Conservation (phyloP, 2,797 vertebrate genomes). For the Thripadectes ignobilis region DNA sequence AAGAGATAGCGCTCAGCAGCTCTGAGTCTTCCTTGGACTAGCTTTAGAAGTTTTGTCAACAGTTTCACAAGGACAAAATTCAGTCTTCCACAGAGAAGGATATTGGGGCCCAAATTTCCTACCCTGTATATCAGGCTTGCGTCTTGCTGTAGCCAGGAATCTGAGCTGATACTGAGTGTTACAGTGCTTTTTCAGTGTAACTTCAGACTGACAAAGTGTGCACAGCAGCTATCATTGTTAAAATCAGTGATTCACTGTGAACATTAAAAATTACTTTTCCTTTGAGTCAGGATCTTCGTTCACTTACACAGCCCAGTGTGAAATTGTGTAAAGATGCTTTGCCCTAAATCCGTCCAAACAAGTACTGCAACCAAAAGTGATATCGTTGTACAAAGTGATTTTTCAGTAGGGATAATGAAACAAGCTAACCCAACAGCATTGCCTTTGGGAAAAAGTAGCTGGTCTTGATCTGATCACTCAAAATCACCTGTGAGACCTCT, state of each 20-base stretch:
- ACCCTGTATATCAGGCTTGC: neutral
- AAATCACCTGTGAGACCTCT: neutral
- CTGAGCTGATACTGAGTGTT: neutral
- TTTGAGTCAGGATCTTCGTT: neutral
- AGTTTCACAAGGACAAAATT: neutral
- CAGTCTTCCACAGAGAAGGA: neutral
- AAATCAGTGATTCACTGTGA: neutral
- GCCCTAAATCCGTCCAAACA: neutral
- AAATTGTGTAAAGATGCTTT: neutral
- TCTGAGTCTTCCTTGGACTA: neutral
- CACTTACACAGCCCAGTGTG: neutral
- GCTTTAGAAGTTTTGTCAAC: neutral
- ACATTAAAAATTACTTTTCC: neutral
- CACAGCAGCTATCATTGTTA: neutral
- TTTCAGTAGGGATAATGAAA: neutral
- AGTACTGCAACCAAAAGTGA: neutral
- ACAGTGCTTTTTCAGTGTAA: neutral
- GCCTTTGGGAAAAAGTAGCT: neutral
- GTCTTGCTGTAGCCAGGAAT: neutral
- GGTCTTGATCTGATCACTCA: neutral
- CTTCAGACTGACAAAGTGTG: neutral
- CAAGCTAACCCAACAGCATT: neutral
- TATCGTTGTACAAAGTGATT: neutral
- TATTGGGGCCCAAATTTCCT: neutral
- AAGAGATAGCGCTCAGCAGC: neutral